phyloP scores from a whole-genome alignment of 2,888 invertebrate genomes.

The Tubiluchus corallicola region DNA sequence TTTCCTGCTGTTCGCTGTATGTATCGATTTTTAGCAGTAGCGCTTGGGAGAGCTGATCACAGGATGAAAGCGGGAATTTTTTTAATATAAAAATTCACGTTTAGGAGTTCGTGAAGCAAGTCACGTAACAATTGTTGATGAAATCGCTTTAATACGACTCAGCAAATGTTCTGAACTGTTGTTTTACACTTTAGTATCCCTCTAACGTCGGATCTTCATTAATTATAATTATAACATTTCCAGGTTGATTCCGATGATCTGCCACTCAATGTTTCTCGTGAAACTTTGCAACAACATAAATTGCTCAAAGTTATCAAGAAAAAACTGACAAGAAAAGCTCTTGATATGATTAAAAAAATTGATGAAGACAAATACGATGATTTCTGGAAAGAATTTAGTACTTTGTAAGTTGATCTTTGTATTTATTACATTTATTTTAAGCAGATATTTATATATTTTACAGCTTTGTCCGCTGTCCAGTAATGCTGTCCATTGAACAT shows the following conservation, averaged over 20 bases:
- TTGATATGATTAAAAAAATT: conserved; percentile 96
- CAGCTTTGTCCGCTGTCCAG: not conserved
- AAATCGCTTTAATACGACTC: too few species aligned
- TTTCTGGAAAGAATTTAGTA: conserved; percentile 99
- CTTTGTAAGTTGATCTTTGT: conserved; percentile 45
- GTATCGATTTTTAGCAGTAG: too few species aligned
- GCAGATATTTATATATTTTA: not conserved
- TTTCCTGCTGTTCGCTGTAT: too few species aligned
- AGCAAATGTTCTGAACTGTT: too few species aligned
- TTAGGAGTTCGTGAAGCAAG: too few species aligned
- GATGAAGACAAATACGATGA: conserved; percentile 65
- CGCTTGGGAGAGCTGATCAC: too few species aligned
- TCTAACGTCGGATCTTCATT: too few species aligned
- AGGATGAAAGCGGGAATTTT: too few species aligned
- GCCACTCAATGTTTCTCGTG: conserved; percentile 91
- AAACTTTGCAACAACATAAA: conserved; percentile 95
- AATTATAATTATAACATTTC: conserved; percentile 8
- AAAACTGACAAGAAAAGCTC: conserved; percentile 85
- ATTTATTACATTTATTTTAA: conserved; percentile 10
- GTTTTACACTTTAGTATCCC: too few species aligned
- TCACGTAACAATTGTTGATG: too few species aligned
- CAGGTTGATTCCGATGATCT: conserved; percentile 86
- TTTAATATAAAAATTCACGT: too few species aligned
- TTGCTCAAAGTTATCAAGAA: conserved; percentile 97
- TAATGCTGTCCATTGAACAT: too few species aligned